These are phyloP conservation scores for Nipponacmea schrenckii DNA, from an alignment of 2,888 invertebrate species.

Conservation along the genomic window DNA sequence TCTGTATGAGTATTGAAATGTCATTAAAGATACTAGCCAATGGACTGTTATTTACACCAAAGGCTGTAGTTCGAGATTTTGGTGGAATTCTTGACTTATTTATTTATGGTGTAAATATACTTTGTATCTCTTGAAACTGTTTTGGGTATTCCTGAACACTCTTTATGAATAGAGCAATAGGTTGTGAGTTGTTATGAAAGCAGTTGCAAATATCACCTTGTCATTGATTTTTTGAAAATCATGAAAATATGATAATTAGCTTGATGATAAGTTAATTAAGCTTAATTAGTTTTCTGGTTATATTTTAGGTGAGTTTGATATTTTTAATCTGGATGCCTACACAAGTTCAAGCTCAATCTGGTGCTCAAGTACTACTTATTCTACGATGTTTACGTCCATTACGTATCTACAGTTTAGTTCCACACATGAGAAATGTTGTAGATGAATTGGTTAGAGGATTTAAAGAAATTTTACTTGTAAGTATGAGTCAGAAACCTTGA, in stretches of 20 bases:
- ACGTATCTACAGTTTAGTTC: constrained; percentile 96
- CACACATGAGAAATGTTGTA: constrained; percentile 99
- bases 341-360: constrained; percentile 88
- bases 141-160: neutral
- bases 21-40: constrained; percentile 95
- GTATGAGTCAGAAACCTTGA: constrained; percentile 24
- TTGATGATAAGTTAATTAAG: no score
- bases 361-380: constrained; percentile 95
- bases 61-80: constrained; percentile 97
- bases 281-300: no score
- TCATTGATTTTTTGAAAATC: no score
- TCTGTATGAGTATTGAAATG: constrained; percentile 97
- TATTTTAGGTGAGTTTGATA: constrained; percentile 84
- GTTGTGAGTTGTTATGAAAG: no score
- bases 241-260: no score
- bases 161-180: no score
- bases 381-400: constrained; percentile 94
- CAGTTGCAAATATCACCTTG: no score
- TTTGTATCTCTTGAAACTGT: neutral
- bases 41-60: constrained; percentile 98
- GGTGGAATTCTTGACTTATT: constrained; percentile 97
- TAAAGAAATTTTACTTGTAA: constrained; percentile 95
- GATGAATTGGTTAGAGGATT: constrained; percentile 98
- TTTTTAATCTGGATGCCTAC: constrained; percentile 97
- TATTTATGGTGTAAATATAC: constrained; percentile 84